Percentiles rank a stretch among this genome's conserved stretches.
These are phyloP conservation scores for Pristionchus entomophagus DNA, from an alignment of 2,888 invertebrate genomes.

Conservation along the genomic window DNA sequence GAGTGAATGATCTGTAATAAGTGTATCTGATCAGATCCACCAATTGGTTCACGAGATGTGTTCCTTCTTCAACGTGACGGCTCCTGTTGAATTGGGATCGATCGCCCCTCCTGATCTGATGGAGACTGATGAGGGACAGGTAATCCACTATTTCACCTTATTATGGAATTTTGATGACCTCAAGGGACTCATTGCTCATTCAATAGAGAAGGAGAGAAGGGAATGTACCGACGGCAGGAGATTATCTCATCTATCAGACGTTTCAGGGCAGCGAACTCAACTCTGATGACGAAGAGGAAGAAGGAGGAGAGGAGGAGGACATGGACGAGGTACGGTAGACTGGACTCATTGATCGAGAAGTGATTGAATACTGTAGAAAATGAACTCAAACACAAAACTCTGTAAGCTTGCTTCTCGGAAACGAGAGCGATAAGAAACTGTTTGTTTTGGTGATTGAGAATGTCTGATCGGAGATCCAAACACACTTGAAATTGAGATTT, in stretches of 20 bases:
- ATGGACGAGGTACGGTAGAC: slow-evolving; percentile 38
- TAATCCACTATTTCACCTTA: not conserved
- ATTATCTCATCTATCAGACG: slow-evolving; percentile 19
- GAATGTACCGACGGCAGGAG: slow-evolving; percentile 54
- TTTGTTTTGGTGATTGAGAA: not conserved
- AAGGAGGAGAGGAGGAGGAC: slow-evolving; percentile 76
- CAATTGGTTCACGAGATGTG: slow-evolving; percentile 93
- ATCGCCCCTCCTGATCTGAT: slow-evolving; percentile 81
- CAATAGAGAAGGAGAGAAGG: slow-evolving; percentile 79
- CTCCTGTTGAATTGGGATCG: slow-evolving; percentile 89
- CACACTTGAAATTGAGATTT: not conserved
- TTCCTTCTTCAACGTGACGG: slow-evolving; percentile 90
- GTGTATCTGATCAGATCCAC: slow-evolving; percentile 90
- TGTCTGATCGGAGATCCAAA: not conserved
- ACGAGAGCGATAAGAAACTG: not conserved
- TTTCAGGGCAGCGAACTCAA: slow-evolving; percentile 78
- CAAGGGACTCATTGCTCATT: not conserved
- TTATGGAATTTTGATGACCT: not conserved
- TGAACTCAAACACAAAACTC: slow-evolving; percentile 7
- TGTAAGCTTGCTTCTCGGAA: not conserved
- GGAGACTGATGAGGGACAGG: slow-evolving; percentile 62
- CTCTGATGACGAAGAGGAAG: slow-evolving; percentile 78
- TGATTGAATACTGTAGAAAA: slow-evolving; percentile 8
- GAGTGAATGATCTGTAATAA: too few species aligned
- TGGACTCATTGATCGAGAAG: too few species aligned